phyloP scores from a whole-genome alignment of 30 jellyfish, hydroid and myxozoan genomes.

The Catostylus mosaicus region DNA sequence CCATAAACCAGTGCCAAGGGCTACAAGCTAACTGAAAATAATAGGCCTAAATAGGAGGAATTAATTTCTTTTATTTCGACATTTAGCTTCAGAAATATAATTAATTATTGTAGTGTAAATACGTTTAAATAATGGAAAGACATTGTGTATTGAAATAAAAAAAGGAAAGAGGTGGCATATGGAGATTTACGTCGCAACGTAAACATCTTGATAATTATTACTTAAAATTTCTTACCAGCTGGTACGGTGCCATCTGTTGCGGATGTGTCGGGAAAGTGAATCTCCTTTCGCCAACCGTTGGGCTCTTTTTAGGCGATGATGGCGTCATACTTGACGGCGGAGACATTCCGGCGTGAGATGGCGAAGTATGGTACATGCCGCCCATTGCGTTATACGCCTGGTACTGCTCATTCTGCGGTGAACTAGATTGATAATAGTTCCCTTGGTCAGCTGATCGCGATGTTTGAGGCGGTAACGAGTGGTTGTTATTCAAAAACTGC shows the following conservation, averaged over 20 bases:
- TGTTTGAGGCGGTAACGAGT: constrained; percentile 39
- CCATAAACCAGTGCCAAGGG: too few species aligned
- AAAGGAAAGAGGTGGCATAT: too few species aligned
- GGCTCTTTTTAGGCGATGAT: constrained; percentile 62
- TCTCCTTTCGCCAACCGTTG: constrained; percentile 43
- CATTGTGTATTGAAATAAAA: too few species aligned
- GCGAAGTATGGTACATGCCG: constrained; percentile 57
- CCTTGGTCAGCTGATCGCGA: constrained; percentile 40
- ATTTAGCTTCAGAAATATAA: too few species aligned
- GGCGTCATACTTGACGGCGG: constrained; percentile 59
- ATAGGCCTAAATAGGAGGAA: too few species aligned
- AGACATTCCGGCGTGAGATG: constrained; percentile 58
- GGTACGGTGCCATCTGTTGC: constrained; percentile 36
- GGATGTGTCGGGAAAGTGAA: constrained; percentile 44
- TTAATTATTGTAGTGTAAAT: too few species aligned
- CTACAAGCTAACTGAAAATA: too few species aligned
- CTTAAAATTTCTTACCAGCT: constrained; percentile 16
- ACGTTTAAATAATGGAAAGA: too few species aligned
- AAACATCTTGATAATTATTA: too few species aligned
- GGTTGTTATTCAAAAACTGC: constrained; percentile 58
- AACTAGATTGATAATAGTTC: constrained; percentile 37
- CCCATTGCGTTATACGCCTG: constrained; percentile 44
- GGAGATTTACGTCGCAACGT: too few species aligned
- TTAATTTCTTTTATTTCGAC: too few species aligned
- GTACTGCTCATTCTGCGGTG: constrained; percentile 57